Percentiles rank a stretch among this genome's conserved stretches.
Conservation (phyloP, 1,140 invertebrate species). For the Caenorhabditis elegans region DNA sequence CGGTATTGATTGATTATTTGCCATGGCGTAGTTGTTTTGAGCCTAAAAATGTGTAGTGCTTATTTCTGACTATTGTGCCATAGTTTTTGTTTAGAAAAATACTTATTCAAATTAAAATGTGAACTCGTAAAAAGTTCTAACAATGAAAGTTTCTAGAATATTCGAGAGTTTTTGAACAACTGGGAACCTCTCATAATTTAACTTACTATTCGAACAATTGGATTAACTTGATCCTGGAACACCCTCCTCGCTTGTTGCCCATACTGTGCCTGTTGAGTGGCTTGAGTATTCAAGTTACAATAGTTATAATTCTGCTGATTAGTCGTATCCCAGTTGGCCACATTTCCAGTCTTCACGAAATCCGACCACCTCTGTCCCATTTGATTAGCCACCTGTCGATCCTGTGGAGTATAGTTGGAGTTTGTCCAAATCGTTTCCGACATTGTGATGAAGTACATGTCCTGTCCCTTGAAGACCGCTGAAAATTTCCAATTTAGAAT, state of each 20-base stretch:
- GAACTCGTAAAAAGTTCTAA: not conserved
- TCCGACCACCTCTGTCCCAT: slow-evolving; percentile 43
- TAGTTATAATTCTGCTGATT: slow-evolving; percentile 40
- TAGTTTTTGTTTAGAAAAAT: too few relatives aligned
- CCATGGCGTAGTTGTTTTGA: not conserved
- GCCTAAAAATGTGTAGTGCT: not conserved
- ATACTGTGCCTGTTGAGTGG: slow-evolving; percentile 15
- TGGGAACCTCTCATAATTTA: too few relatives aligned
- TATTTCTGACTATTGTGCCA: too few relatives aligned
- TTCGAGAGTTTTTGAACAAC: too few relatives aligned
- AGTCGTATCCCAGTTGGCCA: slow-evolving; percentile 41
- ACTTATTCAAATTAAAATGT: too few relatives aligned
- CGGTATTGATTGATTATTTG: not conserved
- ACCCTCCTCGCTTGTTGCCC: slow-evolving; percentile 30
- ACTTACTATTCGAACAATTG: slow-evolving; percentile 34
- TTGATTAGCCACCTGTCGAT: slow-evolving; percentile 32
- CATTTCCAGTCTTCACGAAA: slow-evolving; percentile 36
- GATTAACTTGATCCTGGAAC: slow-evolving; percentile 41
- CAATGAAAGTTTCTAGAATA: not conserved
- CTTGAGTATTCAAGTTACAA: slow-evolving; percentile 35
- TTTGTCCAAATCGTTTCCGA: slow-evolving; percentile 40
- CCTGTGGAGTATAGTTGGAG: slow-evolving; percentile 14
- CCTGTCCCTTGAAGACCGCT: slow-evolving; percentile 42
- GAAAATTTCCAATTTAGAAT: not conserved
- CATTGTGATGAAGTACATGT: slow-evolving; percentile 40